These are phyloP conservation scores for Zaprionus vittiger DNA, from an alignment of 1,140 invertebrate species.

Conservation along the genomic window DNA sequence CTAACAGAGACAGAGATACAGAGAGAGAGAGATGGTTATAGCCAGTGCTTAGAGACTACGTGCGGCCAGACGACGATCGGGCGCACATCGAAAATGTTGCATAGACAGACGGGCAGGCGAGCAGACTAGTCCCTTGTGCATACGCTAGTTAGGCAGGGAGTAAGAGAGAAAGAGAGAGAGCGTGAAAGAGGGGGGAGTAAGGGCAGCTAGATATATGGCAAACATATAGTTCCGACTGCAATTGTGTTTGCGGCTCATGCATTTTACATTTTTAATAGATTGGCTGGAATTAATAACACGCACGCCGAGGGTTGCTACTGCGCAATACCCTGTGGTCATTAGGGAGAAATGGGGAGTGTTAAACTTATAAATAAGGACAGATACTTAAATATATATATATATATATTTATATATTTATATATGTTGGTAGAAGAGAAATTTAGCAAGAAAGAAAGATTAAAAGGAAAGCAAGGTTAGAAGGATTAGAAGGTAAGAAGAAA, in stretches of 20 bases:
- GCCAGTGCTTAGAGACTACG: slow-evolving; percentile 52
- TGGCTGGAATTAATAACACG: slow-evolving; percentile 75
- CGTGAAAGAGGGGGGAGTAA: background rate
- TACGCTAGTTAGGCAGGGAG: slow-evolving; percentile 14
- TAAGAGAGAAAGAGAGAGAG: background rate
- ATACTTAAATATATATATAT: too few relatives aligned
- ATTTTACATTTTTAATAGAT: slow-evolving; percentile 84
- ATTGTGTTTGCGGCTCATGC: slow-evolving; percentile 73
- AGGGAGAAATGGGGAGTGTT: background rate
- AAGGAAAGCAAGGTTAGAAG: too few relatives aligned
- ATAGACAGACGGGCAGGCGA: slow-evolving; percentile 17
- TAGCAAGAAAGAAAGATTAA: too few relatives aligned
- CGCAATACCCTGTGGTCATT: slow-evolving; percentile 17
- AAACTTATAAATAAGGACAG: background rate
- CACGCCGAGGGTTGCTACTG: background rate
- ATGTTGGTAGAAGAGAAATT: too few relatives aligned
- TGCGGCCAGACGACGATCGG: slow-evolving; percentile 59
- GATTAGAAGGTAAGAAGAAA: too few relatives aligned
- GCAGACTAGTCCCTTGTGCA: slow-evolving; percentile 54
- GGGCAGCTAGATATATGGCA: background rate
- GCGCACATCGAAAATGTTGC: slow-evolving; percentile 10
- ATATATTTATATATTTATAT: too few relatives aligned
- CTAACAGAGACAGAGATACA: background rate
- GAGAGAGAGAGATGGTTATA: background rate
- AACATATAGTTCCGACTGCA: slow-evolving; percentile 57